Base-by-base conservation (phyloP, 2,888 invertebrate genomes). In the Lasioglossum lativentre region DNA sequence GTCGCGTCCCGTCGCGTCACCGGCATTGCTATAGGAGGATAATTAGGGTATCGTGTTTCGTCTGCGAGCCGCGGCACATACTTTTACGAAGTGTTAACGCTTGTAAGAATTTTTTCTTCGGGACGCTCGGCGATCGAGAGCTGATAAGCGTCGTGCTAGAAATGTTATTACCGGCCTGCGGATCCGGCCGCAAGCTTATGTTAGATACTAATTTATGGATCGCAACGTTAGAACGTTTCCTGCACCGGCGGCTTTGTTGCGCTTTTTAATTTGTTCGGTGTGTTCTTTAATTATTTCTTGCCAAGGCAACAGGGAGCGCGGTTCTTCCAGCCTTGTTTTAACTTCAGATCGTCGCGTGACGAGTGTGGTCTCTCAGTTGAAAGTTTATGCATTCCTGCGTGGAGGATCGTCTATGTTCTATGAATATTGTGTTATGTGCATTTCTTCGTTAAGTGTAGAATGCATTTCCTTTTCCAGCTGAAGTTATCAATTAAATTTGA, bases 1-100 rank as follows among this genome's bases (percentile, higher is more conserved):
- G 59, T 27, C 27, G 5, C 59, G 27, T 27, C 59, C 27, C 27
- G 27, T 16, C 27, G 23, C 8, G 10, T 52, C 52, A 52, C 52
- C 52, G 23, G 52, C 23, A 23, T 52, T 23, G 59, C 59, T 14
- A 30, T 16, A 30, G 30, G 27, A 2, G 30, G 59, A 63, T 63
- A 63, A 63, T 63, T 30, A 63, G 59, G 59, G 52, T 63, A 63
- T 63, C 59, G 59, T 63, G 27, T 63, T 63, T 63, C 59, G 59
- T 6, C 30, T 63, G 27, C 16, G 59, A 63, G 59, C 16, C 27
- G 59, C 16, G 12, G 59, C 59, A 30, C 30, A 12, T 63, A 63
- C 30, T 63, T 63, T 63, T 47, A 74, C 27, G 73, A 83, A 83
- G 78, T 63, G 59, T 84, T 70, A 74, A 84, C 74, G 70, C 59